These are phyloP conservation scores for Chymomyza amoena DNA, from an alignment of 2,888 invertebrate species.

Conservation along the genomic window DNA sequence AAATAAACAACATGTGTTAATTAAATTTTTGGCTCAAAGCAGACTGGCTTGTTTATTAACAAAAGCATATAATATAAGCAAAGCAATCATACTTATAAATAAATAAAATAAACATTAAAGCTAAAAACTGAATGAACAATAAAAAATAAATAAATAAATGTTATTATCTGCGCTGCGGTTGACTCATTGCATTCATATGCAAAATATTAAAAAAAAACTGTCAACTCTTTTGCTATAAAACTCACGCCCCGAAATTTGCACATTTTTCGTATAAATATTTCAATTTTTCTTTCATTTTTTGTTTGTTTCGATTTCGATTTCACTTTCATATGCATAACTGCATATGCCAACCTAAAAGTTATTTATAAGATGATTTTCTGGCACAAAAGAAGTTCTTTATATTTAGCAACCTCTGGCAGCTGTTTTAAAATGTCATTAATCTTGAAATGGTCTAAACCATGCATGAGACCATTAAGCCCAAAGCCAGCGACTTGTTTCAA, in stretches of 20 bases:
- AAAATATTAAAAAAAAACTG: background rate
- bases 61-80: background rate
- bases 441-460: slow-evolving; percentile 4
- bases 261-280: slow-evolving; percentile 2
- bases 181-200: slow-evolving; percentile 5
- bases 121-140: background rate
- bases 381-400: slow-evolving; percentile 36
- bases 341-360: background rate
- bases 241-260: slow-evolving; percentile 22
- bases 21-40: background rate
- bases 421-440: slow-evolving; percentile 46
- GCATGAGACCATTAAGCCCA: slow-evolving; percentile 36
- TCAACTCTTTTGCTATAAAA: background rate
- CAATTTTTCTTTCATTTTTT: background rate
- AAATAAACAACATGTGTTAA: background rate
- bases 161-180: background rate
- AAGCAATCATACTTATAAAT: background rate
- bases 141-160: background rate
- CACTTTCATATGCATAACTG: slow-evolving; percentile 28
- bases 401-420: slow-evolving; percentile 13
- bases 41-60: background rate
- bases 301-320: slow-evolving; percentile 22
- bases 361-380: slow-evolving; percentile 2
- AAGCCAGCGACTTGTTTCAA: background rate
- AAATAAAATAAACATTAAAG: background rate